Evolutionary conservation across 2,797 vertebrate species (phyloP), one percentile per base, ranked within the genome.

Genomic region (Philypnodon macrostomus): DNA sequence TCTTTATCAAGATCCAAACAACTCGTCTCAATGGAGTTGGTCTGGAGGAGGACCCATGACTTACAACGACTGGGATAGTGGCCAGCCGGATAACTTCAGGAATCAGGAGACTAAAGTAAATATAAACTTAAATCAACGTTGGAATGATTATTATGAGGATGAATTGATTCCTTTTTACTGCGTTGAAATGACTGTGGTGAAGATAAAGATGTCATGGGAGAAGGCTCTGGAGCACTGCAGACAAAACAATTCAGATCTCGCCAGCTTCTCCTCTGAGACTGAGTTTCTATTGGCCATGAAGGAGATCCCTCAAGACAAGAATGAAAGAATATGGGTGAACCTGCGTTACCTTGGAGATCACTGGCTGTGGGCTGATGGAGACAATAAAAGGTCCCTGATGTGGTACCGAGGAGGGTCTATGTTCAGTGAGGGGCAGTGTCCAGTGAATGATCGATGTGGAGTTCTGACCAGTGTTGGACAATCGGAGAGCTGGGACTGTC

Each of bases 341-440:
- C 58, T 84, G 58, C 44, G 58, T 16, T 82, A 52, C 58, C 50
- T 82, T 5, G 58, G 1, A 6, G 57, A 63, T 30, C 1, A 2
- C 1, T 85, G 85, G 81, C 4, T 67, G 47, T 85, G 80, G 84
- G 41, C 72, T 41, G 44, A 48, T 11, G 5, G 42, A 0, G 45
- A n/a, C n/a, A n/a, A n/a, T n/a, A n/a, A n/a, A n/a, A n/a, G n/a
- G n/a, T n/a, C n/a, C n/a, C n/a, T n/a, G n/a, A n/a, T n/a, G n/a
- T n/a, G n/a, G n/a, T n/a, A n/a, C n/a, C n/a, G n/a, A n/a, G n/a
- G n/a, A n/a, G n/a, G n/a, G n/a, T n/a, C n/a, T n/a, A n/a, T n/a
- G n/a, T n/a, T n/a, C n/a, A n/a, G n/a, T n/a, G n/a, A n/a, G n/a
- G 44, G 53, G 12, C 51, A 13, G 37, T 80, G 60, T 70, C 75